Evolutionary conservation across 2,888 invertebrate species (phyloP), one percentile per base, ranked within the genome.

Genomic region (Melikaiella ostensackeni): DNA sequence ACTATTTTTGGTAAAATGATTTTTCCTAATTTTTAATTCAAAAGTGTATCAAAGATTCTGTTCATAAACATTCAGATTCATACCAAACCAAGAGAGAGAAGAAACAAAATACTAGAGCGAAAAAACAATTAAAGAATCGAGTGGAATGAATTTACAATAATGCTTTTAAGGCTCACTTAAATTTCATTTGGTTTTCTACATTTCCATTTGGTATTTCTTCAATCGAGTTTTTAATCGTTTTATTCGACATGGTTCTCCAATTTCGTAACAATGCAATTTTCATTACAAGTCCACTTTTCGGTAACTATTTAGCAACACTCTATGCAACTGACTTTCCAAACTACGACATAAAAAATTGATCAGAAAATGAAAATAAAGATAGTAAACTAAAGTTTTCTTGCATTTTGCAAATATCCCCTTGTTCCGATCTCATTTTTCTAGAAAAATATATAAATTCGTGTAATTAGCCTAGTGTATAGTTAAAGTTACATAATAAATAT

Each of bases 391-490:
- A 59, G 9, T 27, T 59, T 27, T 24, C 4, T 38, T 64, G 33
- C 9, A 63, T 35, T 35, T 63, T 63, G 21, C 24, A 13, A 59
- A 27, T 5, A 59, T 59, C 27, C 59, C 59, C 24, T 59, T 59
- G 59, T 59, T 59, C 24, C 42, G 35, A n/a, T 70, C 27, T 50
- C 46, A 27, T 70, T 50, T 70, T 70, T 66, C 70, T 24, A 5
- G 13, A 5, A 5, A 46, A 24, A 19, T n/a, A 19, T 50, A 19
- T 70, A 30, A 70, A 30, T 27, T 70, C 50, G 70, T 70, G 70
- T 70, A 70, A 70, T 70, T 70, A 70, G 70, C 70, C 70, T 46
- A 50, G 4, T 50, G 19, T 66, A 42, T 19, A 46, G 9, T 7
- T 1, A 70, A 30, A 30, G 55, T 55, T n/a, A 7, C n/a, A 55